phyloP scores from a whole-genome alignment of 2,797 vertebrate genomes.

The Scolopax rusticola region DNA sequence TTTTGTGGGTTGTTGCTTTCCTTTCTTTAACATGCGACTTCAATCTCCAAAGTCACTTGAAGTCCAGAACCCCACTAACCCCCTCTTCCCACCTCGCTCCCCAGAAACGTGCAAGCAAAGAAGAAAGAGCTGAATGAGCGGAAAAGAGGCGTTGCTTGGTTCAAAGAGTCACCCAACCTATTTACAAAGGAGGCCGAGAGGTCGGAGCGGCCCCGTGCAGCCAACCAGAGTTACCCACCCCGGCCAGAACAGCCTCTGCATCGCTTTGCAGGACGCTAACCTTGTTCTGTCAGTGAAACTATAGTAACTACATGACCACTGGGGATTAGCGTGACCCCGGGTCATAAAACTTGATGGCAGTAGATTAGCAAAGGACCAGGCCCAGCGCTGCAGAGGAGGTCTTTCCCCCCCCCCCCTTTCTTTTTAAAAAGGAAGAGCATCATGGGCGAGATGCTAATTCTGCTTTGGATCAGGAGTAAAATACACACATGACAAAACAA shows the following conservation, averaged over 20 bases:
- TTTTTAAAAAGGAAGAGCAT: neutral
- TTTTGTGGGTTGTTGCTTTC: no score
- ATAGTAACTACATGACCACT: constrained; percentile 64
- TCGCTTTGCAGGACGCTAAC: neutral
- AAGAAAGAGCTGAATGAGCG: constrained; percentile 6
- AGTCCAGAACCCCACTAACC: neutral
- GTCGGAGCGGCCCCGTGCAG: neutral
- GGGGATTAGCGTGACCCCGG: constrained; percentile 54
- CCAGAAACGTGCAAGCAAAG: neutral
- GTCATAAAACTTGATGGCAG: constrained; percentile 54
- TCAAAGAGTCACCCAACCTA: constrained; percentile 28
- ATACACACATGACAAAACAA: constrained; percentile 32
- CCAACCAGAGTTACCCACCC: neutral
- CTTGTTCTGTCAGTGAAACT: constrained; percentile 61
- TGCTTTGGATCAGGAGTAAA: constrained; percentile 29
- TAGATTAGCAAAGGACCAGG: constrained; percentile 53
- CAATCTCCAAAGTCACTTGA: neutral
- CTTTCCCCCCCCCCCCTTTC: neutral
- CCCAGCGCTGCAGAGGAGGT: neutral
- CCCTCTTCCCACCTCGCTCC: no score
- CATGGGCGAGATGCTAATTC: neutral
- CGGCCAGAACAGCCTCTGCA: neutral
- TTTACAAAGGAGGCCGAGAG: constrained; percentile 6
- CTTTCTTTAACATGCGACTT: neutral
- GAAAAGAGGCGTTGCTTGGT: constrained; percentile 10